Percentiles rank a stretch among this genome's conserved stretches.
phyloP scores from a whole-genome alignment of 2,113 vertebrate species.

The Pandion haliaetus region DNA sequence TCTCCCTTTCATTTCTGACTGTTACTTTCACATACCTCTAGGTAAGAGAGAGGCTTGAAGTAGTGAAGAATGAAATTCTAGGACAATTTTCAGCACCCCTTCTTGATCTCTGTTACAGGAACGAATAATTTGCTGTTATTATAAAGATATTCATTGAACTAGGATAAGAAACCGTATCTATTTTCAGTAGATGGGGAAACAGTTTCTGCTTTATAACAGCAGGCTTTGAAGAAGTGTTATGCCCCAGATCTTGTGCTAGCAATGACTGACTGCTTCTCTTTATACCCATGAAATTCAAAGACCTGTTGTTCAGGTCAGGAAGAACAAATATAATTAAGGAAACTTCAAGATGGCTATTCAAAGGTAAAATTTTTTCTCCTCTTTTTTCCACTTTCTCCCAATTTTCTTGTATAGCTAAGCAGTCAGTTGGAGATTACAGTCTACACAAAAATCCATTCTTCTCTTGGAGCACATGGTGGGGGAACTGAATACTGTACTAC shows the following conservation, averaged over 20 bases:
- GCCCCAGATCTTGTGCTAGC: not conserved
- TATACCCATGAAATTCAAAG: not conserved
- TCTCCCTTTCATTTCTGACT: not conserved
- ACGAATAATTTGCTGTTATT: not conserved
- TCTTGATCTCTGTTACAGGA: not conserved
- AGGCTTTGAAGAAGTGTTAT: not conserved
- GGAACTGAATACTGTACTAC: not conserved
- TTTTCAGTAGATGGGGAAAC: not conserved
- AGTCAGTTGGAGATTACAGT: not conserved
- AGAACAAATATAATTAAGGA: not conserved
- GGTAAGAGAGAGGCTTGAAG: not conserved
- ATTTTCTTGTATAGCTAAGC: not conserved
- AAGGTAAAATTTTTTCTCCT: not conserved
- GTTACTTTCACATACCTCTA: not conserved
- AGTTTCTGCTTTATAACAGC: not conserved
- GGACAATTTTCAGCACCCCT: not conserved
- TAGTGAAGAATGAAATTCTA: not conserved
- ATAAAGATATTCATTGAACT: not conserved
- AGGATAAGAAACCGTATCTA: not conserved
- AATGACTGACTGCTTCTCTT: not conserved
- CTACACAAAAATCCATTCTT: not conserved
- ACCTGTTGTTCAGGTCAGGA: not conserved
- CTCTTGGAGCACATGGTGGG: rapidly evolving
- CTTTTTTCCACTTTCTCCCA: not conserved
- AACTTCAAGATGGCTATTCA: not conserved